Conservation (phyloP, 2,797 vertebrate genomes). For the Decapterus maruadsi region DNA sequence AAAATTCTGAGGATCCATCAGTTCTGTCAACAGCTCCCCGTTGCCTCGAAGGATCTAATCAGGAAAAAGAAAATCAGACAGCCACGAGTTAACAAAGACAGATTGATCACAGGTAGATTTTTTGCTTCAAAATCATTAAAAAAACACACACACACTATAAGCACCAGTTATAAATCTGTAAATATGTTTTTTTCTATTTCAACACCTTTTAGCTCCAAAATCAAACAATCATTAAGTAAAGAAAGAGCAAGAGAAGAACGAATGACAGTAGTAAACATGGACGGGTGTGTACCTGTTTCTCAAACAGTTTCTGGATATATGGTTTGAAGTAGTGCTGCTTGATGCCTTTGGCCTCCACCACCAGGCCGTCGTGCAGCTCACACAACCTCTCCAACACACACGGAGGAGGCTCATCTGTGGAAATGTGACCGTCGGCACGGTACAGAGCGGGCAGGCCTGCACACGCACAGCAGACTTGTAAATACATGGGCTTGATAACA, state of each 20-base stretch:
- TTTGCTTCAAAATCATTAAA: neutral
- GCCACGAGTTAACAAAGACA: neutral
- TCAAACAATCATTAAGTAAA: neutral
- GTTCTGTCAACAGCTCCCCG: conserved; percentile 84
- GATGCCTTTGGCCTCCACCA: conserved; percentile 96
- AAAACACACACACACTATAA: no score
- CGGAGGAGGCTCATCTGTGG: conserved; percentile 83
- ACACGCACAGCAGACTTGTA: conserved; percentile 19
- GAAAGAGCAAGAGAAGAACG: neutral
- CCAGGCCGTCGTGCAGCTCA: conserved; percentile 93
- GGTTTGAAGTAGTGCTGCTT: conserved; percentile 98
- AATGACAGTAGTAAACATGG: no score
- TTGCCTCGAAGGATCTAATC: conserved; percentile 93
- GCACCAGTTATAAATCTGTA: no score
- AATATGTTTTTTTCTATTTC: no score
- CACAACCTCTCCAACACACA: conserved; percentile 93
- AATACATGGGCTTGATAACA: neutral
- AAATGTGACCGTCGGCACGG: conserved; percentile 66
- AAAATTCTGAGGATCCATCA: conserved; percentile 93
- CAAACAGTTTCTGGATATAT: conserved; percentile 93
- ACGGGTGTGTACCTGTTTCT: conserved; percentile 86
- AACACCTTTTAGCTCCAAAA: neutral
- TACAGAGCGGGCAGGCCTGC: conserved; percentile 87
- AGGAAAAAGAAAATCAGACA: neutral
- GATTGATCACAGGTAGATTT: neutral